Evolutionary conservation across 2,113 vertebrate species (phyloP), one percentile per base, ranked within the genome.

Genomic region (Manacus vitellinus): DNA sequence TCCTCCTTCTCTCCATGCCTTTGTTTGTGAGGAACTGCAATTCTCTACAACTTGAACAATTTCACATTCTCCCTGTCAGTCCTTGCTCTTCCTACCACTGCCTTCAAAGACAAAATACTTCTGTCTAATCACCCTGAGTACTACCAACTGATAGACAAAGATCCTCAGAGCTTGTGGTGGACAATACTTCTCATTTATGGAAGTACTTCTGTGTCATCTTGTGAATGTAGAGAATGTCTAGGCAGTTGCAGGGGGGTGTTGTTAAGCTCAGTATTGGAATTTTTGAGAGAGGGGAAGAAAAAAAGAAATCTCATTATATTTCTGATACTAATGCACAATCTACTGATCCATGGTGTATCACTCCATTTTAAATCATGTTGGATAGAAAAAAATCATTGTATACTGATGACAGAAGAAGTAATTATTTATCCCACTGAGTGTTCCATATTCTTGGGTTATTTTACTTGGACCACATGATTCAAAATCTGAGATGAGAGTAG

Each of bases 41-140:
- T 78, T 91, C 68, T 84, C 55, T 62, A 16, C 19, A 44, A 68
- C 55, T 85, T 9, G 49, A 81, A 62, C 79, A 81, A 47, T 72
- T 95, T 87, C 55, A 66, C 75, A 70, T 92, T 88, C 59, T 71
- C 54, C 65, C 41, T 83, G 33, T 65, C 56, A 68, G 54, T 87
- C 46, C 41, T 66, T 84, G 52, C 67, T 88, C 52, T 93, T 94
- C 65, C 54, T 82, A 92, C 56, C 27, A n/a, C 79, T 83, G 74
- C 47, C 75, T 88, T 95, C 73, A 92, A 86, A 88, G 78, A 95
- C 81, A 86, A 80, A 85, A 89, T 79, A 86, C 49, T 93, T 94
- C 56, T 90, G 66, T 94, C 35, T 90, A 55, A 49, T 71, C 52
- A 63, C 66, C 35, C 49, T 73, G 59, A 89, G 84, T 70, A 37